Percentiles rank a stretch among this genome's conserved stretches.
phyloP scores from a whole-genome alignment of 2,888 invertebrate species.

The Germaria angustata region DNA sequence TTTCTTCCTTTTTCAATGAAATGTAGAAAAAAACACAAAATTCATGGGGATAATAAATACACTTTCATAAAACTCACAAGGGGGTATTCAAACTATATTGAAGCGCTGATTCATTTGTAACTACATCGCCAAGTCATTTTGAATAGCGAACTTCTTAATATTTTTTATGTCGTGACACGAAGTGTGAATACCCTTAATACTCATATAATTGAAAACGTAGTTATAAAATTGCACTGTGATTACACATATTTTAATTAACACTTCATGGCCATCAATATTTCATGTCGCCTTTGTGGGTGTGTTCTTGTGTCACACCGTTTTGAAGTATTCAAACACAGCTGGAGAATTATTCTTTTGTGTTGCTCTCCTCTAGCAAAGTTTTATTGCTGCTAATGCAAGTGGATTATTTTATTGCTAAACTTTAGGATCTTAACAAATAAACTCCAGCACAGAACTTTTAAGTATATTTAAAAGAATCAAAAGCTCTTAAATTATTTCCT shows the following conservation, averaged over 20 bases:
- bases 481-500: too few species aligned
- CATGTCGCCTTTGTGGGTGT: conserved; percentile 4
- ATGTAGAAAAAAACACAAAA: background rate
- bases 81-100: too few species aligned
- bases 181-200: conserved; percentile 7
- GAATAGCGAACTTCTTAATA: too few species aligned
- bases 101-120: too few species aligned
- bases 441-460: background rate
- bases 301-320: conserved; percentile 34
- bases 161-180: background rate
- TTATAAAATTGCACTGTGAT: background rate
- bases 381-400: conserved; percentile 35
- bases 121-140: background rate
- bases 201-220: background rate
- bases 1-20: conserved; percentile 20
- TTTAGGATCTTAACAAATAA: background rate
- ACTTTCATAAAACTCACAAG: background rate
- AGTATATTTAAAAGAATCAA: too few species aligned
- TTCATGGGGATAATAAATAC: conserved; percentile 8
- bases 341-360: background rate
- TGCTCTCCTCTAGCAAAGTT: background rate
- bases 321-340: conserved; percentile 49
- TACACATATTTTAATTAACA: conserved; percentile 52
- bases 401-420: conserved; percentile 22
- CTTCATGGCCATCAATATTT: conserved; percentile 44